These are phyloP conservation scores for Istiophorus platypterus DNA, from an alignment of 2,113 vertebrate genomes.

Conservation along the genomic window DNA sequence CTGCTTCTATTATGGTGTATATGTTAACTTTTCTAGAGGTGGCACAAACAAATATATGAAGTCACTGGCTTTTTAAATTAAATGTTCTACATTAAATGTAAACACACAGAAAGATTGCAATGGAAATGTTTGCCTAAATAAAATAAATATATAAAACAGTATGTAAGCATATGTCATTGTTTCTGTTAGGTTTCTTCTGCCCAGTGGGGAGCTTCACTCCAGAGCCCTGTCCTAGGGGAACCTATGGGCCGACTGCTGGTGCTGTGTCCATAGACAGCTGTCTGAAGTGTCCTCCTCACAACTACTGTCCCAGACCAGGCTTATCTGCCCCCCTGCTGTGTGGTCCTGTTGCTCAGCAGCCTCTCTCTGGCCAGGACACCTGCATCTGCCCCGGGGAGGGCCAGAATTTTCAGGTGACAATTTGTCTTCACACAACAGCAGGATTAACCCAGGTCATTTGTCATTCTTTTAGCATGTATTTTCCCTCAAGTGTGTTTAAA, in stretches of 20 bases:
- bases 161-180: background rate
- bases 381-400: constrained; percentile 85
- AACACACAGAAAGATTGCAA: background rate
- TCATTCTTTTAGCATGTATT: background rate
- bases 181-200: constrained; percentile 86
- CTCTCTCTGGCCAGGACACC: constrained; percentile 81
- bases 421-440: background rate
- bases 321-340: constrained; percentile 85
- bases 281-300: constrained; percentile 84
- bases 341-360: constrained; percentile 87
- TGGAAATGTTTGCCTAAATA: background rate
- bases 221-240: constrained; percentile 87
- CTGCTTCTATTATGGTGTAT: background rate
- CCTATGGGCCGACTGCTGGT: constrained; percentile 77
- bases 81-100: too few relatives aligned
- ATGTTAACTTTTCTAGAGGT: background rate
- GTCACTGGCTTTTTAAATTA: background rate
- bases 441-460: background rate
- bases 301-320: constrained; percentile 85
- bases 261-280: constrained; percentile 72
- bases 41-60: background rate
- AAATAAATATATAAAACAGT: background rate
- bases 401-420: constrained; percentile 89
- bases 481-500: background rate
- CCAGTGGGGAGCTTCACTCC: constrained; percentile 63